A percentile compares a stretch with the other conserved stretches of the same genome.
Conservation (phyloP, 2,797 vertebrate genomes). For the Lycodopsis pacificus region DNA sequence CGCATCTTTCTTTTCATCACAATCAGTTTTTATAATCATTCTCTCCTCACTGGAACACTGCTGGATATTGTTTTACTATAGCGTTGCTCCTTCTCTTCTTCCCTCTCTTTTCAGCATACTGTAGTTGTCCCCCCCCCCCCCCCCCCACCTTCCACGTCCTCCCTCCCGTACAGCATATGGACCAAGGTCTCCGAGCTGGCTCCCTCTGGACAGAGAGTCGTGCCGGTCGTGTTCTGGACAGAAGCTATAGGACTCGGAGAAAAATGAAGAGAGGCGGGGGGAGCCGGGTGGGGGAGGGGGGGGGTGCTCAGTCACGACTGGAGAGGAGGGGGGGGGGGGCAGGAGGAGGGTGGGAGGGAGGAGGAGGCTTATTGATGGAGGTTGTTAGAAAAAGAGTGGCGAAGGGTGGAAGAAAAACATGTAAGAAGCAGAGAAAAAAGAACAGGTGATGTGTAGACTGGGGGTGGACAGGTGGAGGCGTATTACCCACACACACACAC, state of each 20-base stretch:
- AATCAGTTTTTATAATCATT: background rate
- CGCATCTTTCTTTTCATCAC: background rate
- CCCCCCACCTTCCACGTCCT: background rate
- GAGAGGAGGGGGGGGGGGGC: background rate
- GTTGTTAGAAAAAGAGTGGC: background rate
- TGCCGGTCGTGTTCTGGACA: constrained; percentile 43
- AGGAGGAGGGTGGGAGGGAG: background rate
- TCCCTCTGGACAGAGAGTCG: constrained; percentile 40
- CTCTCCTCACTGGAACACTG: background rate
- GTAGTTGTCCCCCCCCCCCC: background rate
- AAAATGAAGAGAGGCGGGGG: constrained; percentile 4
- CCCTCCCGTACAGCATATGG: constrained; percentile 42
- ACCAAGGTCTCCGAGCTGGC: constrained; percentile 12
- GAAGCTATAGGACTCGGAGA: constrained; percentile 29
- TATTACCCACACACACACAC: background rate
- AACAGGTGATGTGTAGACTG: background rate
- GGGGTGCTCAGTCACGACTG: constrained; percentile 37
- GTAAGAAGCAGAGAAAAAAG: background rate
- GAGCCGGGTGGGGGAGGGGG: background rate
- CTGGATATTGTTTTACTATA: background rate
- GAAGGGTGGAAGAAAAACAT: background rate
- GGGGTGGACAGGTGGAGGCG: background rate
- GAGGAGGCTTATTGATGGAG: background rate
- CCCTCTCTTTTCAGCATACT: background rate
- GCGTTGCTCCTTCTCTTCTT: background rate